phyloP scores from a whole-genome alignment of 2,888 invertebrate genomes.

The Cheilosia urbana region DNA sequence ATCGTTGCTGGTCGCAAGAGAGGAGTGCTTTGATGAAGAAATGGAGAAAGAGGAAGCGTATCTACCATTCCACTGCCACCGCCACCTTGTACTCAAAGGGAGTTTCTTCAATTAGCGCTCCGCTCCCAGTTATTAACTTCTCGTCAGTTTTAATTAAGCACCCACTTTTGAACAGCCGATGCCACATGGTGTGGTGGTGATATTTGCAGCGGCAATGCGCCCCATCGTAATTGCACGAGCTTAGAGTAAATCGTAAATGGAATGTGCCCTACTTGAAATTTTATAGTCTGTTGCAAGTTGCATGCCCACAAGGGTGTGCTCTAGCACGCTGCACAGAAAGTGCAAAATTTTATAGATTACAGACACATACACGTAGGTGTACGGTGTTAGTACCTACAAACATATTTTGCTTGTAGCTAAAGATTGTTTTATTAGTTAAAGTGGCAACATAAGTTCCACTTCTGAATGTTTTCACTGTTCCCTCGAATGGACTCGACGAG shows the following conservation, averaged over 20 bases:
- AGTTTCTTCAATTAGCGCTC: conserved; percentile 76
- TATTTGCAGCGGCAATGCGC: conserved; percentile 54
- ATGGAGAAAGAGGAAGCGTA: conserved; percentile 29
- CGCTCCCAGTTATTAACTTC: conserved; percentile 79
- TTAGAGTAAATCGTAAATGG: conserved; percentile 43
- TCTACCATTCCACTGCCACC: conserved; percentile 27
- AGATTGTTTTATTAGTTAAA: conserved; percentile 35
- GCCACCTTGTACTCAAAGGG: conserved; percentile 58
- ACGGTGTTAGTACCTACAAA: neutral
- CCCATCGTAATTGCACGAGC: conserved; percentile 44
- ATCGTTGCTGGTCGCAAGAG: conserved; percentile 43
- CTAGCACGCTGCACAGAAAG: conserved; percentile 7
- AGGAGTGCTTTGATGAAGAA: conserved; percentile 48
- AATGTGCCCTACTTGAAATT: conserved; percentile 46
- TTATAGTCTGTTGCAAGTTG: conserved; percentile 52
- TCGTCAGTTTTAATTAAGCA: conserved; percentile 79
- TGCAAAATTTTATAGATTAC: conserved; percentile 21
- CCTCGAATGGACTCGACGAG: neutral
- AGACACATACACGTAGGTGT: neutral
- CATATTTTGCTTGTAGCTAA: neutral
- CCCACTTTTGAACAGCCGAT: conserved; percentile 71
- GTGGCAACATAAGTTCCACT: conserved; percentile 45
- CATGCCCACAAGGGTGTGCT: conserved; percentile 60
- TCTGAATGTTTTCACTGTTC: conserved; percentile 27
- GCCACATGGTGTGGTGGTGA: conserved; percentile 38